A percentile compares a stretch with the other conserved stretches of the same genome.
Evolutionary conservation across 2,888 invertebrate species (phyloP).

Genomic region (Drosophila multiciliata): DNA sequence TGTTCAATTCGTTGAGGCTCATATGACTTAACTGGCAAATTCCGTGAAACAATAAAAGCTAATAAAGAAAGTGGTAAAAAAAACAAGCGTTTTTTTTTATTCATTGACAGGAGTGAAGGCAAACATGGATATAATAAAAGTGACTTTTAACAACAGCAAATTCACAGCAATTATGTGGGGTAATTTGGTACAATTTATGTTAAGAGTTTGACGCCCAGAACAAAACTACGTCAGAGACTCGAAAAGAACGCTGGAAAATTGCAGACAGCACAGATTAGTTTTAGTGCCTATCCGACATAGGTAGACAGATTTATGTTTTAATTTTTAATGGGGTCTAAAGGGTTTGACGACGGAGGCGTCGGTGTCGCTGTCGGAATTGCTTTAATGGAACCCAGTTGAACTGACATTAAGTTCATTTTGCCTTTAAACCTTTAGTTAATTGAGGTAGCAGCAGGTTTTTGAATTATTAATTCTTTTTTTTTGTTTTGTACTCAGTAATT

Average conservation of each 20-base stretch:
- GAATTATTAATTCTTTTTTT: slow-evolving; percentile 25
- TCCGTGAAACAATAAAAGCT: slow-evolving; percentile 35
- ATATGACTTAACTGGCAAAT: slow-evolving; percentile 47
- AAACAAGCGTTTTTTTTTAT: slow-evolving; percentile 5
- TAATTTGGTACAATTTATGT: slow-evolving; percentile 22
- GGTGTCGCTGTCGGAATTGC: slow-evolving; percentile 17
- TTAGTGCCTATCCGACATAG: slow-evolving; percentile 21
- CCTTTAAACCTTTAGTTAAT: slow-evolving; percentile 58
- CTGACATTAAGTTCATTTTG: slow-evolving; percentile 53
- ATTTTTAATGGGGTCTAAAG: slow-evolving; percentile 18
- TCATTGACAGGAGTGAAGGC: slow-evolving; percentile 43
- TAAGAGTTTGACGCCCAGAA: slow-evolving; percentile 42
- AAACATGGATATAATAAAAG: slow-evolving; percentile 39
- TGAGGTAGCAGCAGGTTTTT: slow-evolving; percentile 69
- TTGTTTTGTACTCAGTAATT: slow-evolving; percentile 45
- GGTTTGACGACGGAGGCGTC: slow-evolving; percentile 30
- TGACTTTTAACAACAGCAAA: slow-evolving; percentile 43
- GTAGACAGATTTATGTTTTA: slow-evolving; percentile 42
- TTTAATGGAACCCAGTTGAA: slow-evolving; percentile 50
- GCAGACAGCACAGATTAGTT: slow-evolving; percentile 25
- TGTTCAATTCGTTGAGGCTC: slow-evolving; percentile 20
- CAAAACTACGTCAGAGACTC: slow-evolving; percentile 9
- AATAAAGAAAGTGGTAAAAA: slow-evolving; percentile 9
- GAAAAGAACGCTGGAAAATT: slow-evolving; percentile 28
- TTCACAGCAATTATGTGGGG: slow-evolving; percentile 36